Percentiles rank a stretch among this genome's conserved stretches.
Conservation (phyloP, 2,113 vertebrate species). For the Myiopsitta monachus region DNA sequence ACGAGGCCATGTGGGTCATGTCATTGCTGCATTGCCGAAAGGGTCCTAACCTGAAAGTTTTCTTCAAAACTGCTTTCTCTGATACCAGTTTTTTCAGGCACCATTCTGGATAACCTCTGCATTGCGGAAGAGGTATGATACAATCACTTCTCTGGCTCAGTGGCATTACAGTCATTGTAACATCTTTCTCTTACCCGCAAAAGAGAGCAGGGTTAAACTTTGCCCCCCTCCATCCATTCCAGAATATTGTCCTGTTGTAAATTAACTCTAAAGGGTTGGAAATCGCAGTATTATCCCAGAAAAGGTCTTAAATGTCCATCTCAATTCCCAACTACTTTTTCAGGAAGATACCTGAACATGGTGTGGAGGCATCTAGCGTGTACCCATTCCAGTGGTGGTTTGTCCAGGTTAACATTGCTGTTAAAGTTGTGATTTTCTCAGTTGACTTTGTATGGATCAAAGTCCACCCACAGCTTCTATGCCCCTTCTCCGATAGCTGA, state of each 20-base stretch:
- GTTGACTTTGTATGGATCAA: background rate
- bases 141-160: background rate
- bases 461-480: background rate
- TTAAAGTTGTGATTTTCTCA: background rate
- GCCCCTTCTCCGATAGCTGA: background rate
- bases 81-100: background rate
- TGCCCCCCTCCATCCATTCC: background rate
- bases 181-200: background rate
- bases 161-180: background rate
- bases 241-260: background rate
- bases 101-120: background rate
- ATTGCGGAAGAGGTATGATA: background rate
- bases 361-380: background rate
- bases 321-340: background rate
- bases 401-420: background rate
- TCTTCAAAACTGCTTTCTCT: background rate
- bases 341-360: background rate
- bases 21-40: background rate
- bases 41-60: background rate
- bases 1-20: background rate
- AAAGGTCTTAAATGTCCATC: background rate
- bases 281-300: background rate
- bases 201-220: background rate
- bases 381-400: background rate
- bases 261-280: background rate